A percentile compares a stretch with the other conserved stretches of the same genome.
phyloP scores from a whole-genome alignment of 2,797 vertebrate species.

The Oreortyx pictus region DNA sequence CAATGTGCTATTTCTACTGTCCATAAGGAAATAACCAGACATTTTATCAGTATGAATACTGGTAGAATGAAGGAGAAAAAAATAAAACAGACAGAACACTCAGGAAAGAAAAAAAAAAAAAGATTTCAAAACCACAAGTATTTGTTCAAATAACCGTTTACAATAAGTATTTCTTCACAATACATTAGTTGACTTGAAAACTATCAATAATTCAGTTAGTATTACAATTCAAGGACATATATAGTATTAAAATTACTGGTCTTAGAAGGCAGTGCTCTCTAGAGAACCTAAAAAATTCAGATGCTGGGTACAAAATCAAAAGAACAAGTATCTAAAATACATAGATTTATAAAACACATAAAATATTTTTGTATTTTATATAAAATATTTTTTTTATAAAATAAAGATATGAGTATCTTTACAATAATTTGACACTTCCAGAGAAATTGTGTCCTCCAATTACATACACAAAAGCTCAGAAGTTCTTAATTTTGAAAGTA shows the following conservation, averaged over 20 bases:
- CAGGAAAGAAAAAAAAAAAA: not conserved
- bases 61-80: accelerated
- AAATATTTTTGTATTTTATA: too few species aligned
- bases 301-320: not conserved
- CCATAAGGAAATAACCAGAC: not conserved
- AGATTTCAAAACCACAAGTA: not conserved
- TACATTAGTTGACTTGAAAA: not conserved
- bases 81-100: not conserved
- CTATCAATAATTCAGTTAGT: not conserved
- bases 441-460: not conserved
- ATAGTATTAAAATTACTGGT: not conserved
- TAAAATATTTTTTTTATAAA: too few species aligned
- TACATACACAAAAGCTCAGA: not conserved
- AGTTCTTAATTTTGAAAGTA: accelerated
- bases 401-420: not conserved
- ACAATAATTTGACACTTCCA: not conserved
- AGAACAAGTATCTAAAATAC: not conserved
- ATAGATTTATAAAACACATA: too few species aligned
- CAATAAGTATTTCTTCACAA: not conserved
- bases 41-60: not conserved
- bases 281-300: not conserved
- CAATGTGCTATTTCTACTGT: not conserved
- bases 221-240: not conserved
- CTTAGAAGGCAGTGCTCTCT: not conserved
- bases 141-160: not conserved